These are phyloP conservation scores for Emydura subglobosa DNA, from an alignment of 2,113 vertebrate genomes.

Conservation along the genomic window DNA sequence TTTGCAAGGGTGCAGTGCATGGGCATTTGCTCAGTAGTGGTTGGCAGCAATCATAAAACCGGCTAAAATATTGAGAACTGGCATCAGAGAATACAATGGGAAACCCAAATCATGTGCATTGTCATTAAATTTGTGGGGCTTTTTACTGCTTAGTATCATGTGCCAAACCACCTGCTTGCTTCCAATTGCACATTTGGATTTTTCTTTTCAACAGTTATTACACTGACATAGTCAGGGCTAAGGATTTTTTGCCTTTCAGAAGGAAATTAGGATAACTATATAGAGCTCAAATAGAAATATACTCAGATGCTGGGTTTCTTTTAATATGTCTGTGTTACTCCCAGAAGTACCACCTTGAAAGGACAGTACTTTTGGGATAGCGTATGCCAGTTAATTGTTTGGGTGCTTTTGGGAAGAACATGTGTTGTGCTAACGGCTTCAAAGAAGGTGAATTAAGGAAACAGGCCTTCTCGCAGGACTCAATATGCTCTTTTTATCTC, in stretches of 20 bases:
- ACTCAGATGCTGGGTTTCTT: background rate
- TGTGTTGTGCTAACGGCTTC: background rate
- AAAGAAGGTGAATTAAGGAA: background rate
- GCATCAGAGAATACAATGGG: background rate
- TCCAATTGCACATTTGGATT: background rate
- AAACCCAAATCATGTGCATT: background rate
- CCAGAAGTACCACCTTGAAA: background rate
- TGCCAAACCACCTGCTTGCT: background rate
- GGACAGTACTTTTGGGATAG: background rate
- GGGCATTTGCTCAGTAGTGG: background rate
- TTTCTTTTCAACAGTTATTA: background rate
- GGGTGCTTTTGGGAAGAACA: background rate
- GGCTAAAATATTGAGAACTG: background rate
- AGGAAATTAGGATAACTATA: background rate
- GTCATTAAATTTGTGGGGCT: background rate
- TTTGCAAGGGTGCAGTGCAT: background rate
- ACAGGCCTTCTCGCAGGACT: background rate
- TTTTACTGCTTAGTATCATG: background rate
- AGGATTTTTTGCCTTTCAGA: background rate
- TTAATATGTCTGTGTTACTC: fast-evolving
- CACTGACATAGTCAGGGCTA: background rate
- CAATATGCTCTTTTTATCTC: background rate
- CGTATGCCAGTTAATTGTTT: background rate
- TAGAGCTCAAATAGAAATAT: background rate
- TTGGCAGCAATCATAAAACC: background rate